Evolutionary conservation across 2,113 vertebrate genomes (phyloP).

Genomic region (Rhineura floridana): DNA sequence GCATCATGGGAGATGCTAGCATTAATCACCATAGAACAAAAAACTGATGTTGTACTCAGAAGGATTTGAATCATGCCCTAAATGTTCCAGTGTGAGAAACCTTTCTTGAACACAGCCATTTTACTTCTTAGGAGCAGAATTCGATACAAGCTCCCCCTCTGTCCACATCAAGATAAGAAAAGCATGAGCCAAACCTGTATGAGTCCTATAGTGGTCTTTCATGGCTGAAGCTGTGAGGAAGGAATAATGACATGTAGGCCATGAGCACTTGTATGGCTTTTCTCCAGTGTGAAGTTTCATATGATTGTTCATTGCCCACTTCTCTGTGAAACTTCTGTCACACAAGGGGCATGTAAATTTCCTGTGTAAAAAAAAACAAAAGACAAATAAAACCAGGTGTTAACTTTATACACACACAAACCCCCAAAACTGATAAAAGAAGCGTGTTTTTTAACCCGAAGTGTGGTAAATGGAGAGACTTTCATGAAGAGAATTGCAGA

Average conservation of each 20-base stretch:
- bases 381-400: neutral
- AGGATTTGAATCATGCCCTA: neutral
- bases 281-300: slow-evolving; percentile 98
- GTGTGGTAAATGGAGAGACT: slow-evolving; percentile 62
- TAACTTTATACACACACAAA: slow-evolving; percentile 39
- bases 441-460: slow-evolving; percentile 67
- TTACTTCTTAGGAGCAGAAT: neutral
- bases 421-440: slow-evolving; percentile 57
- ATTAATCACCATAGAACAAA: neutral
- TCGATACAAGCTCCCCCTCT: neutral
- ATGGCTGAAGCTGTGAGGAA: slow-evolving; percentile 96
- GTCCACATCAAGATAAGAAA: accelerated
- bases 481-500: slow-evolving; percentile 76
- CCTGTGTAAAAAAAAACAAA: slow-evolving; percentile 76
- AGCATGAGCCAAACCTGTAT: slow-evolving; percentile 87
- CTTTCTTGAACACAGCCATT: neutral
- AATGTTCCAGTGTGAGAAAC: neutral
- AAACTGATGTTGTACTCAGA: neutral
- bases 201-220: slow-evolving; percentile 98
- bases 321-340: slow-evolving; percentile 95
- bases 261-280: slow-evolving; percentile 95
- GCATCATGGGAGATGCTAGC: neutral
- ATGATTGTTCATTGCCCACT: slow-evolving; percentile 99
- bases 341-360: slow-evolving; percentile 95
- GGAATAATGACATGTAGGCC: slow-evolving; percentile 96